These are phyloP conservation scores for Oryzias javanicus DNA, from an alignment of 2,113 vertebrate genomes.

Conservation along the genomic window DNA sequence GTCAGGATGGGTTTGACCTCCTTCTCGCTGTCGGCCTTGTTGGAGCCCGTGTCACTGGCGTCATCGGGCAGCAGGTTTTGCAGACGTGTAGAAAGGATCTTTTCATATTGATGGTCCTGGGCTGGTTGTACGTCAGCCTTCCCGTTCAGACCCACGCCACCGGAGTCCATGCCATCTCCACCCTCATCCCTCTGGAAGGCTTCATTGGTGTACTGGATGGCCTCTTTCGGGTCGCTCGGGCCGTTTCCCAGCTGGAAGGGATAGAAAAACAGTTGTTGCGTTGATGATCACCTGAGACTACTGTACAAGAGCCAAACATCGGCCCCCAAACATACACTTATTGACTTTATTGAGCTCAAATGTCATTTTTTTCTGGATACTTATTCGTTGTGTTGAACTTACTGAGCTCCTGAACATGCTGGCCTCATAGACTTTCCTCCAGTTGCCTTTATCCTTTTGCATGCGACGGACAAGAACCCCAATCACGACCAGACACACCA, in stretches of 20 bases:
- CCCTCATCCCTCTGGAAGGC: constrained; percentile 65
- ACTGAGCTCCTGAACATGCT: constrained; percentile 70
- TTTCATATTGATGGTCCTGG: not conserved
- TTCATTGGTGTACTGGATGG: constrained; percentile 70
- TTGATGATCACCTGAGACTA: not conserved
- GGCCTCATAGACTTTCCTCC: constrained; percentile 70
- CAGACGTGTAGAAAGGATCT: not conserved
- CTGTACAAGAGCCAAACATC: too few species aligned
- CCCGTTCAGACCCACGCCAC: not conserved
- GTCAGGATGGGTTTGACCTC: constrained; percentile 84
- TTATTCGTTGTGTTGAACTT: constrained; percentile 27
- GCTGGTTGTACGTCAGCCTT: not conserved
- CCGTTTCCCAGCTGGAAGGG: constrained; percentile 55
- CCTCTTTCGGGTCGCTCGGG: constrained; percentile 48
- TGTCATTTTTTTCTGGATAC: not conserved
- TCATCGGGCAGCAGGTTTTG: constrained; percentile 10
- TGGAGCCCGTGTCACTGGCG: constrained; percentile 34
- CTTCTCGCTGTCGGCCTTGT: constrained; percentile 62
- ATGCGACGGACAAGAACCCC: constrained; percentile 59
- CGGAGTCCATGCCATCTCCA: constrained; percentile 19
- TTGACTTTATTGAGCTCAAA: too few species aligned
- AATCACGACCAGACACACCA: constrained; percentile 71
- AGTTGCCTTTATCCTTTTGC: constrained; percentile 45
- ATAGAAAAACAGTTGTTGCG: not conserved
- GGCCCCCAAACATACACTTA: too few species aligned